These are phyloP conservation scores for Tenebrosternarchus preto DNA, from an alignment of 2,113 vertebrate species.

Conservation along the genomic window DNA sequence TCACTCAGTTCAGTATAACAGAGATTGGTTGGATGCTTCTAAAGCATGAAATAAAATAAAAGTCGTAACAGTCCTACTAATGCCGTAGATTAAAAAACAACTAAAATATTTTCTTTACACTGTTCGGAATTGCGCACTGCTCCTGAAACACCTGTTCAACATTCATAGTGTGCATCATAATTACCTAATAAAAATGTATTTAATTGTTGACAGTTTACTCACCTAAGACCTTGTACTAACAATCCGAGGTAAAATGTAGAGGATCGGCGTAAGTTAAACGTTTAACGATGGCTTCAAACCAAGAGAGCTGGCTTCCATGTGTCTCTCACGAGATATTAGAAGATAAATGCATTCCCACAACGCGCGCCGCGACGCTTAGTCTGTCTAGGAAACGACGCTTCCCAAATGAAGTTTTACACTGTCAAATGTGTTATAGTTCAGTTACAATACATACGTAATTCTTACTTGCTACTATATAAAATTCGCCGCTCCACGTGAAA, in stretches of 20 bases:
- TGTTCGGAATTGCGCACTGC: neutral
- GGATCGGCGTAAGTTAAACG: conserved; percentile 23
- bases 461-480: neutral
- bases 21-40: too few species aligned
- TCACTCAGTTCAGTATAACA: too few species aligned
- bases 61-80: too few species aligned
- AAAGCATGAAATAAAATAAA: too few species aligned
- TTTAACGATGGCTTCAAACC: conserved; percentile 53
- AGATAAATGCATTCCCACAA: conserved; percentile 39
- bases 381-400: neutral
- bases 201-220: conserved; percentile 48
- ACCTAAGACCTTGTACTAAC: conserved; percentile 73
- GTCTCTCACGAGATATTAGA: conserved; percentile 42
- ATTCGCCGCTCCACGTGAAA: too few species aligned
- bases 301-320: neutral
- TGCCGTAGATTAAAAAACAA: neutral
- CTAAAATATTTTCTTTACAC: neutral
- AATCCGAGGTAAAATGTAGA: conserved; percentile 63
- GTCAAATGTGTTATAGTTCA: neutral
- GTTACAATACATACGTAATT: neutral
- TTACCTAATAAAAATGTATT: too few species aligned
- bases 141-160: neutral
- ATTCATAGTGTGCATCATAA: neutral
- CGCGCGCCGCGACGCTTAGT: neutral
- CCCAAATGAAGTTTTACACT: neutral